These are phyloP conservation scores for Orestias chungarensis DNA, from an alignment of 2,797 vertebrate species.

Conservation along the genomic window DNA sequence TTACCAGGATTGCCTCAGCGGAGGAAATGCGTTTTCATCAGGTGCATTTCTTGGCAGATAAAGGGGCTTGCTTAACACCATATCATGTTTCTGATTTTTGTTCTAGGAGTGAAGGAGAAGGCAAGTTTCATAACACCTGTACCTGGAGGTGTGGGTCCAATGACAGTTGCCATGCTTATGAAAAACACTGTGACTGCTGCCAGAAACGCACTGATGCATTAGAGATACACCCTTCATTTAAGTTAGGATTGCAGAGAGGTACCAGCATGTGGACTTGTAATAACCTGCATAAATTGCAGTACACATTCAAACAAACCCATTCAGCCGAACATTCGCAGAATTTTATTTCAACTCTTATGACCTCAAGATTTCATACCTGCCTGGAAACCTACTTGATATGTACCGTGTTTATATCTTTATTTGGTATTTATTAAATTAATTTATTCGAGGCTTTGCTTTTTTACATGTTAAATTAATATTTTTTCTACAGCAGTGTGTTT, in stretches of 20 bases:
- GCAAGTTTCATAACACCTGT: constrained; percentile 91
- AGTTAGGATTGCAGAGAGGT: constrained; percentile 11
- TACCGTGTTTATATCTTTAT: constrained; percentile 61
- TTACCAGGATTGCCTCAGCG: background rate
- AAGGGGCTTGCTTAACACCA: background rate
- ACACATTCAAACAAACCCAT: constrained; percentile 12
- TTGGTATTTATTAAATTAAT: constrained; percentile 56
- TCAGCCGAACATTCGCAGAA: constrained; percentile 22
- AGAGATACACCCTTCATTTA: constrained; percentile 38
- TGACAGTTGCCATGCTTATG: constrained; percentile 94
- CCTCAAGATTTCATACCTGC: constrained; percentile 56
- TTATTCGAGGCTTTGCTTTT: constrained; percentile 64
- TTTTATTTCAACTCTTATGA: constrained; percentile 36
- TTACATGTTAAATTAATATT: constrained; percentile 71
- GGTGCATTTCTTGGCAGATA: background rate
- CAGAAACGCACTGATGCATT: constrained; percentile 82
- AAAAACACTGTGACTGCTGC: constrained; percentile 90
- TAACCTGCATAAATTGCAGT: constrained; percentile 4
- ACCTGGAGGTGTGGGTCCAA: constrained; percentile 91
- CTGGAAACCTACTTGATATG: constrained; percentile 67
- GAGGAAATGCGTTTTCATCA: background rate
- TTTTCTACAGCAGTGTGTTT: constrained; percentile 74
- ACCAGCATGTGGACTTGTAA: constrained; percentile 9
- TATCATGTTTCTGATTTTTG: constrained; percentile 38
- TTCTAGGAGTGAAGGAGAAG: constrained; percentile 89